Evolutionary conservation across 2,113 vertebrate genomes (phyloP).

Genomic region (Canis aureus): DNA sequence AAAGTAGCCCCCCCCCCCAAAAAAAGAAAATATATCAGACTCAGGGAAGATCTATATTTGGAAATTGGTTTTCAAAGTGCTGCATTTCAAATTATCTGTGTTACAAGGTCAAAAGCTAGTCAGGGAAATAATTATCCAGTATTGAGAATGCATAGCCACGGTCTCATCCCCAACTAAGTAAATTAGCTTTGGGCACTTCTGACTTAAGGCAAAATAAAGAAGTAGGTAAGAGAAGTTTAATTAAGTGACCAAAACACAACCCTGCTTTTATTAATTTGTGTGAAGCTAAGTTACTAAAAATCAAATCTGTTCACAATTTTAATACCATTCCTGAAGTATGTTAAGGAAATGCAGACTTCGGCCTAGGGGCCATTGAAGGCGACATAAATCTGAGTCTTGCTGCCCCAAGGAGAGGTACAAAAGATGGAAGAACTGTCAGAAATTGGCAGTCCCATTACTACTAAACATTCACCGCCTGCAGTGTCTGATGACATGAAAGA

Average conservation of each 20-base stretch:
- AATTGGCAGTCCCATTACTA: neutral
- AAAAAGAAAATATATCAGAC: neutral
- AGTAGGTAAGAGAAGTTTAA: neutral
- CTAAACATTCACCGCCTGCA: slow-evolving; percentile 37
- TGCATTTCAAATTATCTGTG: slow-evolving; percentile 9
- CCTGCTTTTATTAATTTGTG: neutral
- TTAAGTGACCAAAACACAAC: slow-evolving; percentile 66
- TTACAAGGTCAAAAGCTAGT: slow-evolving; percentile 27
- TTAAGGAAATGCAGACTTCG: neutral
- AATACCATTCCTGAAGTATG: slow-evolving; percentile 45
- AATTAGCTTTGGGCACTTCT: slow-evolving; percentile 48
- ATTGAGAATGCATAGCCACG: neutral
- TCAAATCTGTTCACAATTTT: neutral
- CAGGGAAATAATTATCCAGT: slow-evolving; percentile 1
- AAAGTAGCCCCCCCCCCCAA: neutral
- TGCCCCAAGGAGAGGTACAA: slow-evolving; percentile 65
- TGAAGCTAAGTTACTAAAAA: neutral
- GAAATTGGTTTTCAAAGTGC: slow-evolving; percentile 36
- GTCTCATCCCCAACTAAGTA: neutral
- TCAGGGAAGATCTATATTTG: neutral
- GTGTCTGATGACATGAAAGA: slow-evolving; percentile 64
- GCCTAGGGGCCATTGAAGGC: neutral
- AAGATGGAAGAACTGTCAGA: slow-evolving; percentile 60
- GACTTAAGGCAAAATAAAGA: slow-evolving; percentile 48
- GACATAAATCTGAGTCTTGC: neutral